These are phyloP conservation scores for Trichogramma evanescens DNA, from an alignment of 2,888 invertebrate species.

Conservation along the genomic window DNA sequence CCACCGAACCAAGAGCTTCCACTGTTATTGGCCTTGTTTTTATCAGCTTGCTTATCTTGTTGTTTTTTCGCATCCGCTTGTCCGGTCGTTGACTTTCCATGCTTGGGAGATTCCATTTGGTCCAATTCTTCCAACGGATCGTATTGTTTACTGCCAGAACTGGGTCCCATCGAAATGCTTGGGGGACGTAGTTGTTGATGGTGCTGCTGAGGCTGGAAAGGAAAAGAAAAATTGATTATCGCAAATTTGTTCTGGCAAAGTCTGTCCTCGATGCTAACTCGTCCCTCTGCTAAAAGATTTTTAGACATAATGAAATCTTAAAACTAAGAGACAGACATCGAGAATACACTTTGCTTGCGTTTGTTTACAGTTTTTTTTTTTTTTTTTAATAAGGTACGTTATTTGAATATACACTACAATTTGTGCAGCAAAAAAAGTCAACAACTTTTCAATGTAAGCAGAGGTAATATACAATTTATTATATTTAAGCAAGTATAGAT, in stretches of 20 bases:
- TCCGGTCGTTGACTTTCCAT: conserved; percentile 3
- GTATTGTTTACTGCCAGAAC: conserved; percentile 38
- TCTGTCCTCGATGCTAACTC: conserved; percentile 32
- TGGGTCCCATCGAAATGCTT: conserved; percentile 41
- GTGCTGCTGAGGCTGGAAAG: conserved; percentile 40
- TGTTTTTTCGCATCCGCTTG: conserved; percentile 25
- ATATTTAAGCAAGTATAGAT: too few species aligned
- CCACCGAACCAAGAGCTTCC: conserved; percentile 71
- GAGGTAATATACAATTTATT: background rate
- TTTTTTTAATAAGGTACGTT: background rate
- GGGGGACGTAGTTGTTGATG: conserved; percentile 21
- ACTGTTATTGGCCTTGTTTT: conserved; percentile 39
- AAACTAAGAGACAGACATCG: conserved; percentile 9
- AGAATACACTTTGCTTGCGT: conserved; percentile 22
- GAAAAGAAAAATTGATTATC: conserved; percentile 34
- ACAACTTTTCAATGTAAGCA: background rate
- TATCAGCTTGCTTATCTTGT: conserved; percentile 36
- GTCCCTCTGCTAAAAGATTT: background rate
- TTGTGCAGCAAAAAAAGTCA: background rate
- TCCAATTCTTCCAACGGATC: conserved; percentile 46
- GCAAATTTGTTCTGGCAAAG: conserved; percentile 40
- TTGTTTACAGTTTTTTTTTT: background rate
- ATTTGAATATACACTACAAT: background rate
- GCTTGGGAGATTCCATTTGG: conserved; percentile 33
- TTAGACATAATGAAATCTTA: background rate